phyloP scores from a whole-genome alignment of 1,140 invertebrate genomes.

The Tetraneura akinire region DNA sequence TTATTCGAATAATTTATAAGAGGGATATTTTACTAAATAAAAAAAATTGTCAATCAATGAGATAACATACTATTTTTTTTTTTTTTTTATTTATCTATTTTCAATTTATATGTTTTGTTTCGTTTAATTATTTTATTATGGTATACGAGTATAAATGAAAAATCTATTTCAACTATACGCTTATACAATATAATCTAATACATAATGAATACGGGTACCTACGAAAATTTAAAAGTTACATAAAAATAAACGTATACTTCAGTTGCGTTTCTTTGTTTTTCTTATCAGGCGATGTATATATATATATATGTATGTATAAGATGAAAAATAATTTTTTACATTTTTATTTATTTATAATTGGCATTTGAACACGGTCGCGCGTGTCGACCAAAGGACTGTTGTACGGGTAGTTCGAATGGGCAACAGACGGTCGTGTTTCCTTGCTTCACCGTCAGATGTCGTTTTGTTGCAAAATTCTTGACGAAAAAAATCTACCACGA shows the following conservation, averaged over 20 bases:
- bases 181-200: slow-evolving; percentile 18
- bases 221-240: slow-evolving; percentile 37
- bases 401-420: not conserved
- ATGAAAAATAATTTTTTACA: not conserved
- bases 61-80: not conserved
- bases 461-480: not conserved
- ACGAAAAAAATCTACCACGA: slow-evolving; percentile 11
- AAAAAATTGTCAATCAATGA: slow-evolving; percentile 34
- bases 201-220: slow-evolving; percentile 11
- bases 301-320: no score
- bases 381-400: slow-evolving; percentile 30
- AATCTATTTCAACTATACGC: not conserved
- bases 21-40: not conserved
- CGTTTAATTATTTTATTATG: no score
- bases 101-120: no score
- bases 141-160: slow-evolving; percentile 5
- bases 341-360: not conserved
- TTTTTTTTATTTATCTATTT: no score
- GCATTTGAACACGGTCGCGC: slow-evolving; percentile 38
- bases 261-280: no score
- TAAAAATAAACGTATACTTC: slow-evolving; percentile 27
- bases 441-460: not conserved
- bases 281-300: no score
- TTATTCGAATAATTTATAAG: not conserved
- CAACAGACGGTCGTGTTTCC: not conserved